A percentile compares a stretch with the other conserved stretches of the same genome.
These are phyloP conservation scores for Vannuccia rotundouncinata DNA, from an alignment of 2,888 invertebrate species.

Conservation along the genomic window DNA sequence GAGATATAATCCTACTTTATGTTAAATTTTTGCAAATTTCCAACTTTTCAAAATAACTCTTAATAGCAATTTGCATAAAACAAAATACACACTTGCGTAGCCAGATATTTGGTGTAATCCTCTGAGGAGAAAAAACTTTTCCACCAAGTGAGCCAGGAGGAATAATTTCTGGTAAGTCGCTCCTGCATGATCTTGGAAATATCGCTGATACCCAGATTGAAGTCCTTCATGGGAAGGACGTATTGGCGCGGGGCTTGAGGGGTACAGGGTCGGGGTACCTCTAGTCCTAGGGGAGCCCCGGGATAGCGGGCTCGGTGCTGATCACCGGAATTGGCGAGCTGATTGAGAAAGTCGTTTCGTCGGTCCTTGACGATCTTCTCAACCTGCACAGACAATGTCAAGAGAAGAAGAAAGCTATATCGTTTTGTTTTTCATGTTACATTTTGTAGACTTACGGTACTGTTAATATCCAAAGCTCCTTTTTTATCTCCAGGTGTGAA, in stretches of 20 bases:
- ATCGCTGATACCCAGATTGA: constrained; percentile 35
- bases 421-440: too few species aligned
- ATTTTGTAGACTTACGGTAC: constrained; percentile 44
- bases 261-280: not conserved
- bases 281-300: not conserved
- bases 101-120: constrained; percentile 56
- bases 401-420: too few species aligned
- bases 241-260: constrained; percentile 15
- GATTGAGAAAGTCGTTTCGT: not conserved
- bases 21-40: too few species aligned
- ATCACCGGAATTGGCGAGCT: not conserved
- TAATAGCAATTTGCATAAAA: too few species aligned
- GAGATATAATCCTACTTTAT: too few species aligned
- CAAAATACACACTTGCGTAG: constrained; percentile 47
- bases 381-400: too few species aligned
- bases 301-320: not conserved
- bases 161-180: constrained; percentile 50
- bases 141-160: constrained; percentile 56
- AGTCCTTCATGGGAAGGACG: constrained; percentile 16
- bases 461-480: constrained; percentile 47
- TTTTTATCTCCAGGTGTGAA: constrained; percentile 50
- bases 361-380: not conserved
- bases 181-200: constrained; percentile 42
- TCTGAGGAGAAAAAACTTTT: constrained; percentile 52
- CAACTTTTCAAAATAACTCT: too few species aligned